Conservation (phyloP, 2,888 invertebrate species). For the Napeogenes sylphis region DNA sequence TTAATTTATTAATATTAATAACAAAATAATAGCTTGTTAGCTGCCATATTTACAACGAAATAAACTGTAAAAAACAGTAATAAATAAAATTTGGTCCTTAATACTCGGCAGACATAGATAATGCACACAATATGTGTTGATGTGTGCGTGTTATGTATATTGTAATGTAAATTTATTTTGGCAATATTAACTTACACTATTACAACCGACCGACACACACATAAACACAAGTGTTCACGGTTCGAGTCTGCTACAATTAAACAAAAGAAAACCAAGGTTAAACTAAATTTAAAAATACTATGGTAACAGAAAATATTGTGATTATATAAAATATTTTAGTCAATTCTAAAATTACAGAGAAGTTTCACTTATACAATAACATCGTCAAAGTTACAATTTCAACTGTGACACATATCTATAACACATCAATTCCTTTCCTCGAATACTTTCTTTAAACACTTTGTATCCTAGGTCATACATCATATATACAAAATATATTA, state of each 20-base stretch:
- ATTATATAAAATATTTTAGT: conserved; percentile 6
- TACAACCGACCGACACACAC: no score
- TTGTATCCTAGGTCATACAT: no score
- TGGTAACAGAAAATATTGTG: conserved; percentile 7
- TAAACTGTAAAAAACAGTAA: conserved; percentile 20
- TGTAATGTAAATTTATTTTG: not conserved
- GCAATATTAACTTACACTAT: not conserved
- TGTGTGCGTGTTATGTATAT: conserved; percentile 5
- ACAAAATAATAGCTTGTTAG: conserved; percentile 45
- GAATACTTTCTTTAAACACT: no score
- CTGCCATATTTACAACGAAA: conserved; percentile 60
- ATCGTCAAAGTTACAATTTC: not conserved
- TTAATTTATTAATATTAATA: conserved; percentile 36
- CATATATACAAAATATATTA: no score
- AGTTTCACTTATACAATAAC: conserved; percentile 7
- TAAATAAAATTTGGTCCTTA: conserved; percentile 43
- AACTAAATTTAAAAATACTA: conserved; percentile 3
- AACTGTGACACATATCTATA: not conserved
- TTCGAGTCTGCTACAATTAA: not conserved
- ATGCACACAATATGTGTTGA: not conserved
- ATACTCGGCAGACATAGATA: not conserved
- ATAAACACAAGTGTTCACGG: not conserved
- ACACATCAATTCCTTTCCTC: no score
- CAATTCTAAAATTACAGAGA: conserved; percentile 7
- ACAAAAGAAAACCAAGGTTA: not conserved